Evolutionary conservation across 2,113 vertebrate species (phyloP), one percentile per base, ranked within the genome.

Genomic region (Corydoras sp.): DNA sequence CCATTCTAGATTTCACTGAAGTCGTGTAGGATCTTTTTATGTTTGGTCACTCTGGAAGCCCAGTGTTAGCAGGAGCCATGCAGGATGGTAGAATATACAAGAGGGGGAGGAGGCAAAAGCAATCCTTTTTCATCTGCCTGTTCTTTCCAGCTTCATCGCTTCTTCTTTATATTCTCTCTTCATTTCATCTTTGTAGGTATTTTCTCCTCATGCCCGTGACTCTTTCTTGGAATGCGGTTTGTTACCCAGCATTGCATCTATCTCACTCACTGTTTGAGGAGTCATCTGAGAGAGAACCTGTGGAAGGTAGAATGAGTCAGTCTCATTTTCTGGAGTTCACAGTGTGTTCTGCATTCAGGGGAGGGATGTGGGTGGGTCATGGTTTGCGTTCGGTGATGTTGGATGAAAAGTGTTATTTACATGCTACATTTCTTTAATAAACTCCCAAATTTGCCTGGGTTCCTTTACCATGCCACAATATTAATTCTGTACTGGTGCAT

Each of bases 271-370:
- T 0, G 87, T 87, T 79, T 92, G 91, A 2, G 93, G 91, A 0
- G 87, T 94, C 89, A 95, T 88, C 81, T 95, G 93, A 73, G 90
- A 82, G 73, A 95, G 85, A 70, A 95, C 85, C 94, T 95, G 81
- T 18, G 72, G 64, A 65, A 43, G 35, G 35, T 43, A 43, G 35
- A 43, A 43, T 43, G 2, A 2, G 35, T 4, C 18, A 24, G 18
- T 24, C 18, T 43, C 35, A 43, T 43, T 43, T 43, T 43, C 35
- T 43, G 35, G 35, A 43, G 35, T 43, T 43, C 4, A 43, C 35
- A 43, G 35, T 5, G 35, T 43, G 35, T 4, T 43, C 35, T 43
- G 4, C 18, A 1, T 24, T 24, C 18, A 24, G 18, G 18, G 18
- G 18, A 24, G 18, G 18, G 18, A 24, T 24, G 18, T 1, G 18